A percentile compares a stretch with the other conserved stretches of the same genome.
phyloP scores from a whole-genome alignment of 2,113 vertebrate genomes.

The Hassar affinis region DNA sequence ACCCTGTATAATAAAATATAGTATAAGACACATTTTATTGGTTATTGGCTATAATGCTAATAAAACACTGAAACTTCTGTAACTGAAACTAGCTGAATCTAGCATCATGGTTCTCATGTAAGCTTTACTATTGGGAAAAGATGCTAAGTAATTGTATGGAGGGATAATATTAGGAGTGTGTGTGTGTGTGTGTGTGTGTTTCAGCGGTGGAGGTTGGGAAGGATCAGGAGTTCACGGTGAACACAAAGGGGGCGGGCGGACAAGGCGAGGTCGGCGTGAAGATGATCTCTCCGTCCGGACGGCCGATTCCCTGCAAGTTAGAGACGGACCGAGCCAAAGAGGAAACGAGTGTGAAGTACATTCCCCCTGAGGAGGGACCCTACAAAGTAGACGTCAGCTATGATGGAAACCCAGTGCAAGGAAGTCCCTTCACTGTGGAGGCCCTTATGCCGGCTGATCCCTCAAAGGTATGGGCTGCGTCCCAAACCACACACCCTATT shows the following conservation, averaged over 20 bases:
- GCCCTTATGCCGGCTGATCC: constrained; percentile 88
- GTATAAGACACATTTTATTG: too few relatives aligned
- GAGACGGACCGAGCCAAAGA: constrained; percentile 80
- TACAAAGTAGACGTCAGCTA: constrained; percentile 92
- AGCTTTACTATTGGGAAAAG: not conserved
- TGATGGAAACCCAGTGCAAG: constrained; percentile 86
- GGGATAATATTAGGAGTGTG: not conserved
- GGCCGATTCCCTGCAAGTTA: constrained; percentile 88
- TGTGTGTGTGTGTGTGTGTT: constrained; percentile 14
- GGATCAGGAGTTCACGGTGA: constrained; percentile 84
- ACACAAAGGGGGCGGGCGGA: constrained; percentile 84
- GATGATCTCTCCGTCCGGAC: constrained; percentile 85
- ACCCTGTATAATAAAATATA: too few relatives aligned
- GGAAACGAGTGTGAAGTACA: constrained; percentile 81
- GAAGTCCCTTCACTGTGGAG: constrained; percentile 89
- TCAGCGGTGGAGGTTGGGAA: constrained; percentile 89
- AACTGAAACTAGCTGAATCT: not conserved
- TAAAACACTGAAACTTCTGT: not conserved
- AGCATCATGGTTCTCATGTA: too few relatives aligned
- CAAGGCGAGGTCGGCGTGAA: constrained; percentile 86
- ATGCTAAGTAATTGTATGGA: not conserved
- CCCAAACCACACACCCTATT: not conserved
- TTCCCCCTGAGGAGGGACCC: constrained; percentile 87
- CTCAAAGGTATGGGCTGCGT: constrained; percentile 78
- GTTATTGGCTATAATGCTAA: not conserved